Evolutionary conservation across 2,888 invertebrate genomes (phyloP), one percentile per base, ranked within the genome.

Genomic region (Drosophila formosana): DNA sequence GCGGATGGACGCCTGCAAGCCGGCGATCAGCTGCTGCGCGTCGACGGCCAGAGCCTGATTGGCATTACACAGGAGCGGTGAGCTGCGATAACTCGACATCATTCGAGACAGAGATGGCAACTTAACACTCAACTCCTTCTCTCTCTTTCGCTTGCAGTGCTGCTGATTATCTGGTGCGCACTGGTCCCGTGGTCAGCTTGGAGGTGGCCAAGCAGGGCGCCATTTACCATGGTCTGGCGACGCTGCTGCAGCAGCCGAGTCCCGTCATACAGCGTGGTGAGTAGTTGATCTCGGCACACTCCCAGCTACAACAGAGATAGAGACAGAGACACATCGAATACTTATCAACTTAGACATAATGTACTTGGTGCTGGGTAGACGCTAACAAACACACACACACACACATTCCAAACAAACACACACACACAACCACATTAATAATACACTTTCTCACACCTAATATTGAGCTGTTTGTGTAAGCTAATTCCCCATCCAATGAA

Each of bases 131-230:
- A 3, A 55, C 28, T 28, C 28, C 6, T 4, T 28, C 0, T 28
- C 0, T 23, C 55, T 25, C 2, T 34, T 37, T 26, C 3, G 7
- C 11, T 45, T 75, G 23, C 88, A 95, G 97, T 93, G 99, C 99
- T 69, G 99, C 99, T 3, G 98, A 99, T 92, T 97, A 98, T 92
- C 95, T 99, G 91, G 98, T 98, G 49, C 94, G 97, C 61, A 99
- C 99, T 11, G 98, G 99, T 7, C 97, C 97, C 43, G 95, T 97
- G 4, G 99, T 99, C 30, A 96, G 97, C 6, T 93, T 99, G 74
- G 98, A 98, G 92, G 99, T 99, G 68, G 98, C 98, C 26, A 99
- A 99, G 93, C 98, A 99, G 92, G 99, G 98, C 53, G 99, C 99
- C 53, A 96, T 98, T 88, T 96, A 97, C 91, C 99, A 99, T 93